These are phyloP conservation scores for Lucilia sericata DNA, from an alignment of 1,140 invertebrate species.

Conservation along the genomic window DNA sequence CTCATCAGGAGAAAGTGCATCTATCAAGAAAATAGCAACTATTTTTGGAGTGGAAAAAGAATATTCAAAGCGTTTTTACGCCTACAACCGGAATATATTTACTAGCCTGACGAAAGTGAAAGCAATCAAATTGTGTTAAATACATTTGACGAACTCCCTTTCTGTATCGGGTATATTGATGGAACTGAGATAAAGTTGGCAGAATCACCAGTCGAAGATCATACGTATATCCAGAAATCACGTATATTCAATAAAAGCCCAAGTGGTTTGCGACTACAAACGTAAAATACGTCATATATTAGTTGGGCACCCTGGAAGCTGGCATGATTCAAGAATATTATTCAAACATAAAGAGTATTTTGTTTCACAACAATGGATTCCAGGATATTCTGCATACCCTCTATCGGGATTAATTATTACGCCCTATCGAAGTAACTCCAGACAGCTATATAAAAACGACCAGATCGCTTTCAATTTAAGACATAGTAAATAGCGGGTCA, in stretches of 20 bases:
- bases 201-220: conserved; percentile 7
- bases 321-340: not conserved
- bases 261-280: conserved; percentile 37
- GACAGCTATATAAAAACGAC: not conserved
- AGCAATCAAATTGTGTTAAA: too few species aligned
- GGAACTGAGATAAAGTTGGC: too few species aligned
- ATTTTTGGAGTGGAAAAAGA: too few species aligned
- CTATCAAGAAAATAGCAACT: not conserved
- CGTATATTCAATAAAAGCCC: conserved; percentile 23
- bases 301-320: not conserved
- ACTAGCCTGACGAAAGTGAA: too few species aligned
- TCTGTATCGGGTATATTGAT: too few species aligned
- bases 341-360: not conserved
- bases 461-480: not conserved
- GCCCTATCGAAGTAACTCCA: not conserved
- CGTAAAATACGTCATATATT: conserved; percentile 30
- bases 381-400: not conserved
- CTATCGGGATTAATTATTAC: not conserved
- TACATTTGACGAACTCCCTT: too few species aligned
- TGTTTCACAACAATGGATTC: not conserved
- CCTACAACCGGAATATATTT: too few species aligned
- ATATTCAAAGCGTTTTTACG: too few species aligned
- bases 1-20: not conserved
- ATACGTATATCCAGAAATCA: conserved; percentile 12
- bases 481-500: not conserved